Evolutionary conservation across 2,888 invertebrate species (phyloP).

Genomic region (Rutpela maculata): DNA sequence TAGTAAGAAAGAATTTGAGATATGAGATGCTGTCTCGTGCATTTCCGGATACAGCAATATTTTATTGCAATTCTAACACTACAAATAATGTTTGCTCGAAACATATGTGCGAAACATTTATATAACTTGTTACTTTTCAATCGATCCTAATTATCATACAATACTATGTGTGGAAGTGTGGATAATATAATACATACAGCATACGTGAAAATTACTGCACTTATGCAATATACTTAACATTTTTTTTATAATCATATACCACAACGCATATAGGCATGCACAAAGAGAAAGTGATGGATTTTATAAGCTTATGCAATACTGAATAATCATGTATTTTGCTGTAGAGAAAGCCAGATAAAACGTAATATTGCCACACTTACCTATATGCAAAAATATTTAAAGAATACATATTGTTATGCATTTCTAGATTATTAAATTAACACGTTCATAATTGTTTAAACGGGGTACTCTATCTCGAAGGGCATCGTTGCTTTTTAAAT

Average conservation of each 20-base stretch:
- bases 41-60: no score
- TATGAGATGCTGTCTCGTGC: no score
- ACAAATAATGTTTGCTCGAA: background rate
- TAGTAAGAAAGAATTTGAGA: no score
- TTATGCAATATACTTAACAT: slow-evolving; percentile 19
- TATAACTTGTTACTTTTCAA: background rate
- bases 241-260: slow-evolving; percentile 37
- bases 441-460: background rate
- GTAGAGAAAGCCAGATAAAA: slow-evolving; percentile 25
- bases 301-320: slow-evolving; percentile 44
- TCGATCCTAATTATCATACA: slow-evolving; percentile 28
- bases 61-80: no score
- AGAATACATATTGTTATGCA: background rate
- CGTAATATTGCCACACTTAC: slow-evolving; percentile 6
- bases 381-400: background rate
- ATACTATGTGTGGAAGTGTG: slow-evolving; percentile 17
- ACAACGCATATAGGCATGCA: slow-evolving; percentile 31
- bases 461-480: no score
- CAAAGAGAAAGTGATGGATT: slow-evolving; percentile 44
- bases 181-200: slow-evolving; percentile 15
- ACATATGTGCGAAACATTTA: slow-evolving; percentile 5
- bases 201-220: slow-evolving; percentile 23
- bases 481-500: no score
- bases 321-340: slow-evolving; percentile 27
- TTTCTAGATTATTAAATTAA: background rate